Evolutionary conservation across 2,888 invertebrate species (phyloP).

Genomic region (Protodeltote pygarga): DNA sequence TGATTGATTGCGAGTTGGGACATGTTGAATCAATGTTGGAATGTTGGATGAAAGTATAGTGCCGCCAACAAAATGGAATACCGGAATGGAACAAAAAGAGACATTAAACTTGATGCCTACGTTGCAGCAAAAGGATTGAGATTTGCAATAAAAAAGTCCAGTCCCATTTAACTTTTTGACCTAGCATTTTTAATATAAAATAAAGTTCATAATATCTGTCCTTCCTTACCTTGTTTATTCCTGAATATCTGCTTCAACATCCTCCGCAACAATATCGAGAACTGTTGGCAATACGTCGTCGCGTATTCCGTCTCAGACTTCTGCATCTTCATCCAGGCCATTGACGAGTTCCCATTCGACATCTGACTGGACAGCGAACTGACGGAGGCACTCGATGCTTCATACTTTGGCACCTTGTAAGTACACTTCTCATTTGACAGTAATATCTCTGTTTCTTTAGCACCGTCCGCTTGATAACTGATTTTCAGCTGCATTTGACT

Average conservation of each 20-base stretch:
- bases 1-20: too few species aligned
- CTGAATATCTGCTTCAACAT: constrained; percentile 88
- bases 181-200: too few species aligned
- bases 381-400: constrained; percentile 66
- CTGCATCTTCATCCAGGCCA: constrained; percentile 86
- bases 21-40: too few species aligned
- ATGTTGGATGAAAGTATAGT: too few species aligned
- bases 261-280: constrained; percentile 85
- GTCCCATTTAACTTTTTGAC: too few species aligned
- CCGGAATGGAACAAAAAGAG: too few species aligned
- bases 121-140: constrained; percentile 1
- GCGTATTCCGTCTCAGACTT: constrained; percentile 78
- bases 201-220: too few species aligned
- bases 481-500: constrained; percentile 74
- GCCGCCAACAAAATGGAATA: too few species aligned
- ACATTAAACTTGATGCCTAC: too few species aligned
- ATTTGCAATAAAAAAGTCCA: background rate
- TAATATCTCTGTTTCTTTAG: constrained; percentile 74
- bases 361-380: constrained; percentile 73
- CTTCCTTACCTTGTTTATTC: constrained; percentile 84
- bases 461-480: constrained; percentile 72
- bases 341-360: constrained; percentile 74
- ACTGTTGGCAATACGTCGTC: constrained; percentile 86
- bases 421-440: constrained; percentile 73
- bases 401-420: constrained; percentile 75